Conservation (phyloP, 2,888 invertebrate species). For the Aphodius sticticus region DNA sequence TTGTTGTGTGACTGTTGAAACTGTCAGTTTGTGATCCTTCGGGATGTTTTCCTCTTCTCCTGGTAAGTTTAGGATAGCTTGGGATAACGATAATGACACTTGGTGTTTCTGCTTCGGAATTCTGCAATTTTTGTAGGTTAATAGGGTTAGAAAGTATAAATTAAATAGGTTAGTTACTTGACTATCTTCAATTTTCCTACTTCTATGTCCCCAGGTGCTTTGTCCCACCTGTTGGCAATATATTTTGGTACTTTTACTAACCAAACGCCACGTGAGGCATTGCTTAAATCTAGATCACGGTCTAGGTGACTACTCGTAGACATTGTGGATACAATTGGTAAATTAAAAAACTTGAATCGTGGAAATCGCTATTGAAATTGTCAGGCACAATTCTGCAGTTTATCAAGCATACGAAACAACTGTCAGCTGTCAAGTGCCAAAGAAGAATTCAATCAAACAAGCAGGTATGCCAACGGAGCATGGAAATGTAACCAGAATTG, state of each 20-base stretch:
- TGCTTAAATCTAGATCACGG: constrained; percentile 85
- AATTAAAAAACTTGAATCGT: neutral
- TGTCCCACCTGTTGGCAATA: constrained; percentile 94
- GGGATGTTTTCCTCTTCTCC: constrained; percentile 87
- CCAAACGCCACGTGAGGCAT: constrained; percentile 93
- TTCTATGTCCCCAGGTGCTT: constrained; percentile 88
- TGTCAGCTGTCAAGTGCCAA: neutral
- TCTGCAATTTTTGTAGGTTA: constrained; percentile 53
- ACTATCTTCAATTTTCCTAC: constrained; percentile 92
- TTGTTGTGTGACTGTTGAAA: constrained; percentile 90
- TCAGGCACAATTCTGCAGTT: neutral
- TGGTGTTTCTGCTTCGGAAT: constrained; percentile 82
- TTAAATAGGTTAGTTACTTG: constrained; percentile 62
- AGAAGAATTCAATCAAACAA: neutral
- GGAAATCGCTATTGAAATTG: neutral
- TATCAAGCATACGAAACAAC: neutral
- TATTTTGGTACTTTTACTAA: constrained; percentile 97
- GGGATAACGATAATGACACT: constrained; percentile 85
- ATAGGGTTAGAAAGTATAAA: constrained; percentile 13
- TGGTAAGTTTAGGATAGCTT: constrained; percentile 79
- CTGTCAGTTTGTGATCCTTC: constrained; percentile 89
- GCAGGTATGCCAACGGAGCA: neutral
- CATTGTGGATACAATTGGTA: constrained; percentile 12
- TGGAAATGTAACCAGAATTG: too few species aligned
- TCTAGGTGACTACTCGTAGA: constrained; percentile 66